Conservation (phyloP, 1,140 invertebrate genomes). For the Phortica variegata region DNA sequence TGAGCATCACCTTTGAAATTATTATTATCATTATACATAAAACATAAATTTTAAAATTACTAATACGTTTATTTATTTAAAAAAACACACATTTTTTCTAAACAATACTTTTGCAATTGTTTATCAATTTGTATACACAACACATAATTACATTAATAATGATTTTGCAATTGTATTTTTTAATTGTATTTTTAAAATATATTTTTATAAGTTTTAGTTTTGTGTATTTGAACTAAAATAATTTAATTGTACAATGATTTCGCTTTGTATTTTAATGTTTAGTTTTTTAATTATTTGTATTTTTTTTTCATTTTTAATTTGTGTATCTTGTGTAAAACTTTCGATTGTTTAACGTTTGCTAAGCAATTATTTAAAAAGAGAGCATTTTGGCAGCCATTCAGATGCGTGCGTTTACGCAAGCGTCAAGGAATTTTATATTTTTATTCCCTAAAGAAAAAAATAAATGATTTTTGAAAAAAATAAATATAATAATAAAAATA, state of each 20-base stretch:
- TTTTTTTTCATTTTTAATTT: conserved; percentile 9
- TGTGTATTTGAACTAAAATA: conserved; percentile 2
- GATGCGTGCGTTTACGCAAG: conserved; percentile 43
- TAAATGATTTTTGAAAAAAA: conserved; percentile 52
- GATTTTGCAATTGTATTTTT: conserved; percentile 1
- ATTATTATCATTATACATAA: conserved; percentile 29
- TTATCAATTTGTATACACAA: conserved; percentile 3
- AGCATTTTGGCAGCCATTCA: conserved; percentile 53
- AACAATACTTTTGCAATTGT: not conserved
- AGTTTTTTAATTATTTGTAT: conserved; percentile 28
- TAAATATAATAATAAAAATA: conserved; percentile 35
- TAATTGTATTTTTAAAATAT: conserved; percentile 11
- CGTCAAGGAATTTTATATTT: conserved; percentile 56
- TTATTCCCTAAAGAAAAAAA: conserved; percentile 57
- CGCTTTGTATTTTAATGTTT: conserved; percentile 12
- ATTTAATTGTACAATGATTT: conserved; percentile 17
- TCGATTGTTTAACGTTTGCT: too few relatives aligned
- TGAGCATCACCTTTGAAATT: conserved; percentile 40
- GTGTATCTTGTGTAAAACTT: too few relatives aligned
- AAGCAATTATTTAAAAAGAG: not conserved
- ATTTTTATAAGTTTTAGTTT: conserved; percentile 21
- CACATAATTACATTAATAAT: conserved; percentile 3
- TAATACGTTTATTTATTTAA: conserved; percentile 9
- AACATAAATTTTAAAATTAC: conserved; percentile 15
- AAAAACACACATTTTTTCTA: conserved; percentile 22